A percentile compares a stretch with the other conserved stretches of the same genome.
Evolutionary conservation across 2,888 invertebrate species (phyloP).

Genomic region (Catocala nupta): DNA sequence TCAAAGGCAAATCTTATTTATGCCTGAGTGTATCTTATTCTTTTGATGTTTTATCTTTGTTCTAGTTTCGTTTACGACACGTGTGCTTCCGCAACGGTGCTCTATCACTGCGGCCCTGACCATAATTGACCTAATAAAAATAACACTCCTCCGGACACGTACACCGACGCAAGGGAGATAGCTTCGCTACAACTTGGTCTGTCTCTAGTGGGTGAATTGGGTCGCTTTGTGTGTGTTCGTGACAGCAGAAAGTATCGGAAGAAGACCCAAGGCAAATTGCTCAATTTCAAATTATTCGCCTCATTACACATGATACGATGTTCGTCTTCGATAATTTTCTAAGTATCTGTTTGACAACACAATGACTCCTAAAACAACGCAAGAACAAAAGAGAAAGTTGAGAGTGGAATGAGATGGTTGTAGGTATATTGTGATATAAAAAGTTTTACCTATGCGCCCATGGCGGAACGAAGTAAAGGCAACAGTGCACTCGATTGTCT

Average conservation of each 20-base stretch:
- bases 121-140: conserved; percentile 57
- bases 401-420: conserved; percentile 26
- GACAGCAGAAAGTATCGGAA: conserved; percentile 15
- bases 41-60: conserved; percentile 35
- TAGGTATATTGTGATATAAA: conserved; percentile 33
- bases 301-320: conserved; percentile 58
- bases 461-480: conserved; percentile 97
- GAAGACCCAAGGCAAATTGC: conserved; percentile 41
- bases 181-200: conserved; percentile 18
- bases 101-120: conserved; percentile 56
- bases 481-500: conserved; percentile 98
- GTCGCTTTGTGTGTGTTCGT: conserved; percentile 17
- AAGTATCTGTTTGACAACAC: conserved; percentile 39
- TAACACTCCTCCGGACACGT: conserved; percentile 54
- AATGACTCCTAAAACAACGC: conserved; percentile 35
- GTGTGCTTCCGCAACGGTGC: conserved; percentile 57
- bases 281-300: conserved; percentile 55
- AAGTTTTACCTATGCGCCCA: conserved; percentile 95
- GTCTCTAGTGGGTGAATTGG: conserved; percentile 29
- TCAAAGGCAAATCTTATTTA: neutral
- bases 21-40: conserved; percentile 4
- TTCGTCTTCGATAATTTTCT: conserved; percentile 34
- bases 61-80: conserved; percentile 46
- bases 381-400: conserved; percentile 47
- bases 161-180: conserved; percentile 28